These are phyloP conservation scores for Sus scrofa DNA, from an alignment of 2,113 vertebrate species.

Conservation along the genomic window DNA sequence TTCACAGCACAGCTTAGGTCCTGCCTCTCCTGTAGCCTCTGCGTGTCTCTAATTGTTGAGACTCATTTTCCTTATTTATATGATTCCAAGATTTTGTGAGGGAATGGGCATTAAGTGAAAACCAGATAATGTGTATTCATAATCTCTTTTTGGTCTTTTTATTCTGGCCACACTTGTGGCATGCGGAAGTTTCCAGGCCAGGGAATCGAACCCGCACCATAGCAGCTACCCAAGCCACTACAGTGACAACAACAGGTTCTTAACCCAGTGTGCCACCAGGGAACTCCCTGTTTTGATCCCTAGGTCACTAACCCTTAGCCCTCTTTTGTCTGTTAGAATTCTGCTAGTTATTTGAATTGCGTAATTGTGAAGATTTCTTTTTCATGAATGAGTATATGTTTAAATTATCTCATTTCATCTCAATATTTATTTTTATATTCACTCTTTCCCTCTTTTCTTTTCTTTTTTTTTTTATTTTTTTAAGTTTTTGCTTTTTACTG, in stretches of 20 bases:
- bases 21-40: not conserved
- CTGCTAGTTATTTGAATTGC: not conserved
- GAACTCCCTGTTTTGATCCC: not conserved
- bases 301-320: not conserved
- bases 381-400: not conserved
- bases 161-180: too few relatives aligned
- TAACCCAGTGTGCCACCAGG: too few relatives aligned
- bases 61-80: not conserved
- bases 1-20: not conserved
- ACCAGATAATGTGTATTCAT: not conserved
- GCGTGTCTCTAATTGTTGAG: not conserved
- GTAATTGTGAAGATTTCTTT: constrained; percentile 46
- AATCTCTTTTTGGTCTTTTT: constrained; percentile 25
- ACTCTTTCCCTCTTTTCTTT: not conserved
- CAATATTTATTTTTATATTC: not conserved
- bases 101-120: not conserved
- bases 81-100: not conserved
- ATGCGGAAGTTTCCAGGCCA: too few relatives aligned
- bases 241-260: too few relatives aligned
- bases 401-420: constrained; percentile 32
- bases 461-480: too few relatives aligned
- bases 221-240: too few relatives aligned
- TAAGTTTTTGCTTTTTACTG: too few relatives aligned
- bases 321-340: constrained; percentile 42
- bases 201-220: too few relatives aligned